phyloP scores from a whole-genome alignment of 92 coral and sea anemone species.

The Umimayanthus kanabou region DNA sequence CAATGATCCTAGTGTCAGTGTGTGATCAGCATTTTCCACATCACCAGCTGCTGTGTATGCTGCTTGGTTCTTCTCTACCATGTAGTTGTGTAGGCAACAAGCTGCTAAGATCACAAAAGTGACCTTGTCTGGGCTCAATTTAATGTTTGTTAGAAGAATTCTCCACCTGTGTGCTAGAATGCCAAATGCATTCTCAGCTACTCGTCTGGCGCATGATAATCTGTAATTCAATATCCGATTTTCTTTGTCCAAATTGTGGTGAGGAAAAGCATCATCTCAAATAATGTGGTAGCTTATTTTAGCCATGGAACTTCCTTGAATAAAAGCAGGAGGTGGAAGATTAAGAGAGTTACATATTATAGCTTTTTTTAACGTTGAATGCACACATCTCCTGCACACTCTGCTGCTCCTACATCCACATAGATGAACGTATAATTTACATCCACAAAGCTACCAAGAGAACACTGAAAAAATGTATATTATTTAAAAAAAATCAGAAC shows the following conservation, averaged over 20 bases:
- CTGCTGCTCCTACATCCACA: too few species aligned
- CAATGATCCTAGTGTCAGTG: constrained; percentile 38
- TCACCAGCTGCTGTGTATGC: constrained; percentile 36
- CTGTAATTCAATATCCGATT: constrained; percentile 39
- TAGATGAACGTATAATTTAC: not conserved
- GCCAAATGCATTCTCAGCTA: constrained; percentile 45
- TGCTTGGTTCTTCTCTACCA: constrained; percentile 39
- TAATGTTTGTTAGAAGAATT: constrained; percentile 31
- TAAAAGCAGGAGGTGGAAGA: not conserved
- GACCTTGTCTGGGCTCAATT: constrained; percentile 4
- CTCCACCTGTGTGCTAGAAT: constrained; percentile 42
- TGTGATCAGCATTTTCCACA: constrained; percentile 39
- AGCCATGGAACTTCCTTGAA: not conserved
- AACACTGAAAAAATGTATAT: constrained; percentile 57
- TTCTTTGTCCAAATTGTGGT: constrained; percentile 26
- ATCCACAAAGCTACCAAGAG: constrained; percentile 43
- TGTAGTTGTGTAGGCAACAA: constrained; percentile 42
- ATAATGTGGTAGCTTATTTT: constrained; percentile 30
- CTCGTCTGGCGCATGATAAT: constrained; percentile 40
- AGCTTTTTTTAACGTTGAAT: too few species aligned
- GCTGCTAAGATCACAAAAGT: constrained; percentile 37
- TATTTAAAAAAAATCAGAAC: constrained; percentile 62
- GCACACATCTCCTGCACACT: not conserved
- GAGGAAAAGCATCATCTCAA: constrained; percentile 39
- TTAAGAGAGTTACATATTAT: not conserved